Evolutionary conservation across 2,888 invertebrate genomes (phyloP), one percentile per base, ranked within the genome.

Genomic region (Pyrrhia umbra): DNA sequence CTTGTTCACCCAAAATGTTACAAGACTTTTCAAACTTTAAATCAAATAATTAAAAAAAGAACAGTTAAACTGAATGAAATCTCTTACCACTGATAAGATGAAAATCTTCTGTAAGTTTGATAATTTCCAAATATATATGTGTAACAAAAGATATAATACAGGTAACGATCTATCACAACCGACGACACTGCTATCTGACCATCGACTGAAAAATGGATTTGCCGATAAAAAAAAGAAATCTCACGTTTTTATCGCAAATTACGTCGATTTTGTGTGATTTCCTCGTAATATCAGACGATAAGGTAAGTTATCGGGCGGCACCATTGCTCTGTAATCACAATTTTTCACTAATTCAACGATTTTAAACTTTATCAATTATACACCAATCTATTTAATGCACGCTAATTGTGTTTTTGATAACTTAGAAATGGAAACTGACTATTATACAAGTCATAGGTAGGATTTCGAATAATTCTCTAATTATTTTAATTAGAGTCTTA

Each of bases 141-240:
- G 58, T 54, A 60, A 47, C 23, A 52, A 64, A 16, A 66, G 66
- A 69, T 75, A 67, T 42, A 72, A 16, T 61, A 58, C 9, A 67
- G 45, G 47, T 63, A 55, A 60, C 71, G 68, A 83, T 81, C 78
- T 84, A 88, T 87, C 85, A 92, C 93, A 89, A 92, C 93, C 92
- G 84, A 77, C 87, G 72, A 81, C 80, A 66, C 75, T 80, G 88
- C 92, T 93, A 95, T 95, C 94, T 88, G 80, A 59, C 86, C 71
- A 93, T 94, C 90, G 92, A 94, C 93, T 94, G 92, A 92, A 93
- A 90, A 88, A 90, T 83, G 88, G 91, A 90, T 91, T 91, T 88
- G 75, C 80, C 86, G 93, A 94, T 93, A 92, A 91, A 84, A 84
- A 82, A 82, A 85, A 88, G 83, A 90, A 91, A 92, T 90, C 92